Evolutionary conservation across 35 echinoderm and acorn worm species (phyloP), one percentile per base, ranked within the genome.

Genomic region (Stichopus chloronotus): DNA sequence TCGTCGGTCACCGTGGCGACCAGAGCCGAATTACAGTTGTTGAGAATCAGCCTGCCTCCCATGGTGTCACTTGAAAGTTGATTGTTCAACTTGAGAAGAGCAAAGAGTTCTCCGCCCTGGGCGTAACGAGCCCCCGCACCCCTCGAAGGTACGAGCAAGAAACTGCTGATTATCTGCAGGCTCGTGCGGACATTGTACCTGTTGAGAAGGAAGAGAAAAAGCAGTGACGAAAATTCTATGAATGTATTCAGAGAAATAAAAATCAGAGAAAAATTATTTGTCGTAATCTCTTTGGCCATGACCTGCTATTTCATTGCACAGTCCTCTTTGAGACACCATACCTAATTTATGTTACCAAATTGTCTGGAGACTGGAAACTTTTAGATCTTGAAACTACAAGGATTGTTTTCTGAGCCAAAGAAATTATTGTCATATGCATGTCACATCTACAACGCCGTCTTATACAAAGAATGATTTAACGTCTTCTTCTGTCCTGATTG

Each of bases 181-280:
- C 87, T 92, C 25, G 97, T 99, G 25, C 94, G 94, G 57, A 99
- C 94, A 79, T 99, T 95, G 92, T 90, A 99, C 65, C 97, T 99
- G 69, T 53, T 74, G 87, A 84, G 10, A 7, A 43, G 30, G 30
- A 43, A 43, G 30, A 43, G 30, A 43, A 43, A 71, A 54, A 88
- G 72, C 69, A 78, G 76, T 78, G 17, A 9, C n/a, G 9, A 78
- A 24, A 5, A 20, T 25, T 23, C 24, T 7, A 13, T 76, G 72
- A 20, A 12, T 17, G 72, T 43, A 43, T 43, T 3, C 30, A 43
- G 30, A 43, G 3, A 3, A 43, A 43, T 43, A 43, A 43, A 43
- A 43, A 22, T 72, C 69, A 72, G 4, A 4, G 4, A 72, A 0
- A 43, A 43, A 43, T 43, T 43, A 43, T 43, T 43, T 43, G 30